Base-by-base conservation (phyloP, 2,113 vertebrate species). In the Indri indri region DNA sequence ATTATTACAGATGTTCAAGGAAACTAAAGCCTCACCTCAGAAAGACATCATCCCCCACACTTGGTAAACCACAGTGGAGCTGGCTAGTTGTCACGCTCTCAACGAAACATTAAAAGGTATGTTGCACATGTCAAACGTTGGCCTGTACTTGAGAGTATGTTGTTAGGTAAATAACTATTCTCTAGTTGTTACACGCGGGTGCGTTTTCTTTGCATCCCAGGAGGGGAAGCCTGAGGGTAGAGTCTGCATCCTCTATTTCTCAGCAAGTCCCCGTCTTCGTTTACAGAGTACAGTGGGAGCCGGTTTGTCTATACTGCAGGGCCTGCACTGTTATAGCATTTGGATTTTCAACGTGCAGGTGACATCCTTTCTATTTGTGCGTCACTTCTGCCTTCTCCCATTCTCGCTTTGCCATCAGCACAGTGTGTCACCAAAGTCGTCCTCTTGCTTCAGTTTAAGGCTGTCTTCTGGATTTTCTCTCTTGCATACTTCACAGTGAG, bases 101-200 rank as follows among this genome's bases (percentile, higher is more conserved):
- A 52, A n/a, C 14, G 22, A 23, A 68, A 79, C 40, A 16, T 11
- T 20, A 10, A 12, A 54, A 73, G 54, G 54, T 7, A 1, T 0
- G 17, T 5, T 3, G 37, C 32, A 37, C 20, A 2, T 74, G 42
- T 45, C 10, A 16, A 22, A 34, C 1, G 0, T 0, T 3, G n/a
- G 0, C 40, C 25, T 4, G 14, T 2, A 1, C 71, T 71, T 22
- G 40, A 17, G 22, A 57, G 32, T 0, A 18, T 40, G 32, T 7
- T 11, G 14, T 68, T 12, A 16, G 74, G 68, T 12, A 45, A 42
- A 32, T 34, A 40, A n/a, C 22, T 14, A 10, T 6, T 65, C 32
- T 40, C 1, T n/a, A 65, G 54, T 2, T 40, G 40, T 0, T 20
- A 54, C 14, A 1, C 23, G 1, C 2, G 27, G 32, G 5, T 18